phyloP scores from a whole-genome alignment of 2,888 invertebrate species.

The Orchesella flavescens region DNA sequence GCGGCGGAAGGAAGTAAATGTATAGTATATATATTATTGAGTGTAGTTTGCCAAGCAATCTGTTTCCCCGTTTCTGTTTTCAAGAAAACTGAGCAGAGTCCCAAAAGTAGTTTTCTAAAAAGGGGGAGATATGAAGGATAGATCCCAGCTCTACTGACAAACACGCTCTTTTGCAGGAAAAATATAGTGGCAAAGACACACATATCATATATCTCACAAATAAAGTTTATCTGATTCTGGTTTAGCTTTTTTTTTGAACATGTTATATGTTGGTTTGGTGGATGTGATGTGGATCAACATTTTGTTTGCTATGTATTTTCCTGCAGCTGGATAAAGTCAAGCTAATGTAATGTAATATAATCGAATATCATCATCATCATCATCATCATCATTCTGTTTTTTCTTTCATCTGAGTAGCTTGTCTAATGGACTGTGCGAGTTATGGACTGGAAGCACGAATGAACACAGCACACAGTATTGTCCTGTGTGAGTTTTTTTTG shows the following conservation, averaged over 20 bases:
- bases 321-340: conserved; percentile 59
- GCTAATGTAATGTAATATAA: conserved; percentile 64
- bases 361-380: conserved; percentile 59
- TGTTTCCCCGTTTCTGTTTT: not conserved
- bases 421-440: conserved; percentile 64
- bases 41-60: conserved; percentile 10
- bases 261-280: too few species aligned
- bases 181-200: not conserved
- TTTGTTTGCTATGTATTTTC: conserved; percentile 25
- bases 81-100: too few species aligned
- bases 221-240: conserved; percentile 49
- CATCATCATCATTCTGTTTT: conserved; percentile 31
- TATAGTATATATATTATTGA: too few species aligned
- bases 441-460: conserved; percentile 65
- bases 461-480: conserved; percentile 41
- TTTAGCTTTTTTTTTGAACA: conserved; percentile 16
- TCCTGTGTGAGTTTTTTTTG: conserved; percentile 5
- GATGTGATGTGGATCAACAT: conserved; percentile 45
- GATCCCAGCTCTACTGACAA: not conserved
- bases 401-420: conserved; percentile 62
- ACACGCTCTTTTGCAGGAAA: not conserved
- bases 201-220: conserved; percentile 13
- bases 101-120: not conserved
- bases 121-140: conserved; percentile 13
- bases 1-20: too few species aligned